Base-by-base conservation (phyloP, 2,113 vertebrate species). In the Thinocorus orbignyianus region DNA sequence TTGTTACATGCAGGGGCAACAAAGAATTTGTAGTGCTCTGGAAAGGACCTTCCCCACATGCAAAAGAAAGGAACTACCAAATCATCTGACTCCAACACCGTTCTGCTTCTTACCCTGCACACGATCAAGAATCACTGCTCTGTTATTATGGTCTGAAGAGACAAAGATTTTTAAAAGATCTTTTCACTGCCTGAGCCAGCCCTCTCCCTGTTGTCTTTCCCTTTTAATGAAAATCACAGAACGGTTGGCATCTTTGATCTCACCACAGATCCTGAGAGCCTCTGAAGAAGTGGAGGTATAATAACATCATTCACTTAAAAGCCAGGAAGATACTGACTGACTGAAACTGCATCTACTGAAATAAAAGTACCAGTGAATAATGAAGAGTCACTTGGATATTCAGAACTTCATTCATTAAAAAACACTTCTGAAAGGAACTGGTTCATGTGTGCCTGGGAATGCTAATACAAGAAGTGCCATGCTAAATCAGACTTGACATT, bases 331-430 rank as follows among this genome's bases (percentile, higher is more conserved):
- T 72, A 55, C 57, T 71, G 61, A 72, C 57, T 71, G 60, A 72
- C 48, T 61, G 82, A 85, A 96, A 80, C 18, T 69, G 60, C 28
- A 81, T 18, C 82, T 92, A 35, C 85, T 90, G 86, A 92, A 84
- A 92, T 54, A 35, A 91, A 91, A 90, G 82, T 55, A 87, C 55
- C 55, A 62, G 44, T 81, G 90, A 86, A 79, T 86, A 94, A 88
- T 71, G 71, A 92, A 81, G 46, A 87, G 55, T 64, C 57, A 68
- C 55, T 87, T 66, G 42, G 44, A 90, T 73, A 92, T 86, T 93
- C 81, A 96, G 90, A 80, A 54, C 24, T 83, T 86, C n/a, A 80
- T 95, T 95, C 80, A 94, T 72, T 92, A 87, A 79, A 91, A 94
- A 93, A 28, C 52, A 85, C 81, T 91, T 94, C 88, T 72, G 69